phyloP scores from a whole-genome alignment of 2,888 invertebrate genomes.

The Drymonia ruficornis region DNA sequence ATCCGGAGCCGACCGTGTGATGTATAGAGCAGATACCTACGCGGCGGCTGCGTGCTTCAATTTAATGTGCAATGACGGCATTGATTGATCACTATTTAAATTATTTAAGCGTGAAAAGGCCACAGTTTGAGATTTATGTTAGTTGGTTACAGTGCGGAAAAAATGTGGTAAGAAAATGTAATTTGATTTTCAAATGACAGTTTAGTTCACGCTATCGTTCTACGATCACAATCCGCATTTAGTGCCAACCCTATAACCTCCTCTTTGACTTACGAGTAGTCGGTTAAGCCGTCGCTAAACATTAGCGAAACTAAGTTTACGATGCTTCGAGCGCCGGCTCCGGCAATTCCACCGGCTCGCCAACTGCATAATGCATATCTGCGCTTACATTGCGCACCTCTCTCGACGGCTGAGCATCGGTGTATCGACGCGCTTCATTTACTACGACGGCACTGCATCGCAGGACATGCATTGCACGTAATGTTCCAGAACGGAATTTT shows the following conservation, averaged over 20 bases:
- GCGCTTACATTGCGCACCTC: constrained; percentile 67
- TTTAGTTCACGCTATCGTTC: too few species aligned
- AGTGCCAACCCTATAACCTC: constrained; percentile 16
- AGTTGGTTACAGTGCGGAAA: too few species aligned
- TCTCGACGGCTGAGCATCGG: constrained; percentile 45
- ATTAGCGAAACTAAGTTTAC: constrained; percentile 63
- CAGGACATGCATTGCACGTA: constrained; percentile 30
- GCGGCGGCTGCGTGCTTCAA: constrained; percentile 43
- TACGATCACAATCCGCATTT: constrained; percentile 27
- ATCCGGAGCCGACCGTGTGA: constrained; percentile 52
- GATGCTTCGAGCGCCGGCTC: constrained; percentile 43
- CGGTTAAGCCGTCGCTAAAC: constrained; percentile 54
- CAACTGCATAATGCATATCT: constrained; percentile 72
- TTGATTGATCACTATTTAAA: neutral
- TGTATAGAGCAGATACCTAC: constrained; percentile 45
- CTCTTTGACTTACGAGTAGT: constrained; percentile 44
- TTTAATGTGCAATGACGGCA: constrained; percentile 57
- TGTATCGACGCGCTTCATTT: constrained; percentile 48
- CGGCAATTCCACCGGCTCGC: constrained; percentile 63
- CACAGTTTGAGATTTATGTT: too few species aligned
- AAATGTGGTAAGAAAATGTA: too few species aligned
- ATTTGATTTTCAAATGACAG: too few species aligned
- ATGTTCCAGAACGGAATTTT: neutral
- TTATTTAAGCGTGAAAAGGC: neutral
- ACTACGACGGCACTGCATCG: constrained; percentile 15